Percentiles rank a stretch among this genome's conserved stretches.
These are phyloP conservation scores for Pogonus chalceus DNA, from an alignment of 1,140 invertebrate species.

Conservation along the genomic window DNA sequence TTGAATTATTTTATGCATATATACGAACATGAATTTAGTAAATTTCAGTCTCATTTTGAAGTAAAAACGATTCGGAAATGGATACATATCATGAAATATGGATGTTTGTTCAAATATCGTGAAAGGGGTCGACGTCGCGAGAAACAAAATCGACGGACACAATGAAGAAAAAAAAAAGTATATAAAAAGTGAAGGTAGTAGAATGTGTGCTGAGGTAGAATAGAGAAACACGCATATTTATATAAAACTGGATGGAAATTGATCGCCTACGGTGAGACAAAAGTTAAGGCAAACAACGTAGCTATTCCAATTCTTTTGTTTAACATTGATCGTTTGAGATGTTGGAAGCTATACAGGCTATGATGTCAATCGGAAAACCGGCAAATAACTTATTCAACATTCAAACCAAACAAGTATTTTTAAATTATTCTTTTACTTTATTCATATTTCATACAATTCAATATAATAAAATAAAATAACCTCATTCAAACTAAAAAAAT, in stretches of 20 bases:
- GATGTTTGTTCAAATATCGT: conserved; percentile 6
- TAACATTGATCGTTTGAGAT: background rate
- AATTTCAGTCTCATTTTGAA: background rate
- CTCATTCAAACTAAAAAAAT: too few relatives aligned
- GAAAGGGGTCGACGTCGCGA: background rate
- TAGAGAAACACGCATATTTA: background rate
- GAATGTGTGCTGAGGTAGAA: background rate
- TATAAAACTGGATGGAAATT: background rate
- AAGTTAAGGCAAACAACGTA: background rate
- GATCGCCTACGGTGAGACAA: background rate
- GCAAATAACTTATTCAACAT: background rate
- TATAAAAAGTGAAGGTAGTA: background rate
- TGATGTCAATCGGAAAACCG: background rate
- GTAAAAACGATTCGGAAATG: conserved; percentile 3
- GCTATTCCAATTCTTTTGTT: background rate
- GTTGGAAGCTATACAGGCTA: too few relatives aligned
- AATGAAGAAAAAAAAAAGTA: background rate
- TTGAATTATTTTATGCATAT: too few relatives aligned
- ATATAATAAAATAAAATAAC: too few relatives aligned
- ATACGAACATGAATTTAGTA: too few relatives aligned
- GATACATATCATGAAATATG: conserved; percentile 3
- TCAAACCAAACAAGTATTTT: too few relatives aligned
- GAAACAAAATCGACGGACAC: too few relatives aligned
- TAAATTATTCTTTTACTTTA: too few relatives aligned
- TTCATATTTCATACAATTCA: too few relatives aligned